Percentiles rank a stretch among this genome's conserved stretches.
Conservation (phyloP, 2,888 invertebrate species). For the Pseudococcus longispinus region DNA sequence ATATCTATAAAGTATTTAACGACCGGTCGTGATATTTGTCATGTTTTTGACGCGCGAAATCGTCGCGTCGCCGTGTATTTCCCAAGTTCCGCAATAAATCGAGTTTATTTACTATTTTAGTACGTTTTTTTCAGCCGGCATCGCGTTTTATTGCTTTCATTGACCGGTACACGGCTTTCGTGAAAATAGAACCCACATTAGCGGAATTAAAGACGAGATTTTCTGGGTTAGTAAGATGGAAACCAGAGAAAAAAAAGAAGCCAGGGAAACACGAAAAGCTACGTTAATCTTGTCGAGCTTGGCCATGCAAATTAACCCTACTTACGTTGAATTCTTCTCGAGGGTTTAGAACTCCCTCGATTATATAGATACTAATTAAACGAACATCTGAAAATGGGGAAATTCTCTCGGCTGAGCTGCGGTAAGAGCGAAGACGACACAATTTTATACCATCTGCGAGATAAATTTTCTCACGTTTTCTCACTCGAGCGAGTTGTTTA, state of each 20-base stretch:
- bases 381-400: background rate
- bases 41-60: background rate
- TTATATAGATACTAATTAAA: background rate
- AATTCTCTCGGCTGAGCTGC: background rate
- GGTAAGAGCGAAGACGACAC: background rate
- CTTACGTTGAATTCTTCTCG: background rate
- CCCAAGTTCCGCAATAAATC: background rate
- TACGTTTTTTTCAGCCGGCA: background rate
- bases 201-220: no score
- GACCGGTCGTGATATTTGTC: background rate
- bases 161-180: background rate
- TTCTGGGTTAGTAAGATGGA: background rate
- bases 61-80: background rate
- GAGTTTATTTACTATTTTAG: background rate
- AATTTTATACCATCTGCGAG: background rate
- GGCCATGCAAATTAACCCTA: background rate
- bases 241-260: background rate
- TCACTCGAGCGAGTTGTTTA: constrained; percentile 28
- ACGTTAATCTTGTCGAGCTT: background rate
- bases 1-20: background rate
- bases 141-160: background rate
- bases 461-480: constrained; percentile 28
- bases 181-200: background rate
- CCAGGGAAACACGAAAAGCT: background rate
- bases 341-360: background rate